Evolutionary conservation across 2,113 vertebrate species (phyloP).

Genomic region (Asarcornis scutulata): DNA sequence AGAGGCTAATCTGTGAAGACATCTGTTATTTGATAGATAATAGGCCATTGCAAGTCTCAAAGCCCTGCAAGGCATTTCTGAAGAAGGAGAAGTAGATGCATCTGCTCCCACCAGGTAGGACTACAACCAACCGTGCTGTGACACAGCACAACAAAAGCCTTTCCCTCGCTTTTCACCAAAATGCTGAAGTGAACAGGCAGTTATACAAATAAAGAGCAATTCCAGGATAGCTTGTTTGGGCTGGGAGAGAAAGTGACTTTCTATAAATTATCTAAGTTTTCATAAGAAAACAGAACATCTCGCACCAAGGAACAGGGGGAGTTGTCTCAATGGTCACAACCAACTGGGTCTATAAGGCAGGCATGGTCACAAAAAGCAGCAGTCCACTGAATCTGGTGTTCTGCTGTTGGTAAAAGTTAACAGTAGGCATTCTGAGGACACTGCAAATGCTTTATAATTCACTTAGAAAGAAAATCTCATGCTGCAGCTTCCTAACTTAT

Average conservation of each 20-base stretch:
- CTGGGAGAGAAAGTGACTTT: not conserved
- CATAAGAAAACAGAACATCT: not conserved
- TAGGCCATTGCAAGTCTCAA: slow-evolving; percentile 53
- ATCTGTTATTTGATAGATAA: slow-evolving; percentile 76
- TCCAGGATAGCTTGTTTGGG: not conserved
- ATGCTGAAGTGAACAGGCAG: not conserved
- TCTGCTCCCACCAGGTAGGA: slow-evolving; percentile 65
- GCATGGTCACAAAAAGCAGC: not conserved
- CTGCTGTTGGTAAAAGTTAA: not conserved
- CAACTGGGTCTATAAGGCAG: not conserved
- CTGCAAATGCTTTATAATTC: not conserved
- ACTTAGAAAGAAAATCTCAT: not conserved
- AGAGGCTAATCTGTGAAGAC: slow-evolving; percentile 70
- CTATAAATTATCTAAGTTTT: not conserved
- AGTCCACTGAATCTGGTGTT: not conserved
- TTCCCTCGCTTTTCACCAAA: not conserved
- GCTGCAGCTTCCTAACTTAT: not conserved
- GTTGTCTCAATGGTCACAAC: not conserved
- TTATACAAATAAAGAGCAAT: not conserved
- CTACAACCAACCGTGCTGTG: not conserved
- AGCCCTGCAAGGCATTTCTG: slow-evolving; percentile 32
- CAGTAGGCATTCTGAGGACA: not conserved
- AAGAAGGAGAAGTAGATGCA: slow-evolving; percentile 49
- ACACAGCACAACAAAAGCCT: not conserved
- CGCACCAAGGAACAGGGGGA: not conserved